Conservation (phyloP, 2,888 invertebrate species). For the Antheraea assamensis region DNA sequence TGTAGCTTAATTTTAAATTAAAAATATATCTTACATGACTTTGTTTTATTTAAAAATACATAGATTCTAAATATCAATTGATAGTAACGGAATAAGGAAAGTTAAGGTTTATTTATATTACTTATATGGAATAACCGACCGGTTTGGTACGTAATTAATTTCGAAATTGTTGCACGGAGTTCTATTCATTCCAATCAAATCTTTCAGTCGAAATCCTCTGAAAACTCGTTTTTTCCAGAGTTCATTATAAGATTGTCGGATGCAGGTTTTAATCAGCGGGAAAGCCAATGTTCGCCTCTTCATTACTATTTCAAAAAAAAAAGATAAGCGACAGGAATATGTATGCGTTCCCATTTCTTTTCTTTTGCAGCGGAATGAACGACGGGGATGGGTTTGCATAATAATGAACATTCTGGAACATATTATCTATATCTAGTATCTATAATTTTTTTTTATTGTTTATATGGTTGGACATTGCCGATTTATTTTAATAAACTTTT, state of each 20-base stretch:
- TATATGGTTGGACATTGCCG: neutral
- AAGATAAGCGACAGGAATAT: constrained; percentile 59
- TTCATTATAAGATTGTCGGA: constrained; percentile 31
- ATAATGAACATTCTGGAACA: constrained; percentile 77
- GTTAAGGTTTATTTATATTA: neutral
- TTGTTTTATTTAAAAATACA: neutral
- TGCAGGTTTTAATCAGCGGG: constrained; percentile 36
- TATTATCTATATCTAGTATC: too few species aligned
- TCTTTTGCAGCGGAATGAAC: constrained; percentile 51
- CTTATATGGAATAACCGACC: neutral
- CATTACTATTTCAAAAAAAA: constrained; percentile 38
- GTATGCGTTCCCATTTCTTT: constrained; percentile 62
- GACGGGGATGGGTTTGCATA: constrained; percentile 61
- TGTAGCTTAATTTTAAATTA: too few species aligned
- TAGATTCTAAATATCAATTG: neutral
- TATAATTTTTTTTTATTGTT: constrained; percentile 13
- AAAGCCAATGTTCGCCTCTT: constrained; percentile 32
- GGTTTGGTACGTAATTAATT: neutral
- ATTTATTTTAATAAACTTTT: neutral
- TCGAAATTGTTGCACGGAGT: neutral
- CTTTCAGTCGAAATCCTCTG: constrained; percentile 9
- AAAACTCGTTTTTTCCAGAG: constrained; percentile 7
- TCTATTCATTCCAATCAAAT: neutral
- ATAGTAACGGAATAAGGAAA: neutral
- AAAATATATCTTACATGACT: too few species aligned